Percentiles rank a stretch among this genome's conserved stretches.
phyloP scores from a whole-genome alignment of 1,140 invertebrate species.

The Nilaparvata lugens region DNA sequence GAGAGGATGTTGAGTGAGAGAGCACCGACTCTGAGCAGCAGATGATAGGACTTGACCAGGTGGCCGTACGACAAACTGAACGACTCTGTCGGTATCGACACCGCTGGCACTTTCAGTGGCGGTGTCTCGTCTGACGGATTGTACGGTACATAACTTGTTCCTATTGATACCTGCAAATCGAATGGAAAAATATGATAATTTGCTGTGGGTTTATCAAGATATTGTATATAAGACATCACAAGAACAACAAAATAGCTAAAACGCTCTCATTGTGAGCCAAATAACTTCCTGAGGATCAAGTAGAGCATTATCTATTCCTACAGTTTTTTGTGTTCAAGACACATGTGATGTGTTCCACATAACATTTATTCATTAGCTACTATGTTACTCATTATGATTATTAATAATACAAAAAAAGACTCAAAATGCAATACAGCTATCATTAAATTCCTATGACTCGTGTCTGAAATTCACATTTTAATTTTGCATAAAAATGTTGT shows the following conservation, averaged over 20 bases:
- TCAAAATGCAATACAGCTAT: too few relatives aligned
- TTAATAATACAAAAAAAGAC: too few relatives aligned
- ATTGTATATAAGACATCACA: neutral
- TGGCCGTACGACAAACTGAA: constrained; percentile 74
- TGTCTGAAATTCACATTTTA: too few relatives aligned
- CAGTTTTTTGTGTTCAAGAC: neutral
- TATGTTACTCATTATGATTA: too few relatives aligned
- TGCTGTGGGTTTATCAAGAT: neutral
- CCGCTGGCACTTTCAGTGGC: constrained; percentile 59
- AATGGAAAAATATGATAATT: neutral
- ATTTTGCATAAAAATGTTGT: too few relatives aligned
- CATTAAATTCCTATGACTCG: too few relatives aligned
- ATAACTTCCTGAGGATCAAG: neutral
- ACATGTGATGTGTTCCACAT: neutral
- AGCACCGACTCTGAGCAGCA: constrained; percentile 66
- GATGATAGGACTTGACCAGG: constrained; percentile 77
- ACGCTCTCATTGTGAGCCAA: neutral
- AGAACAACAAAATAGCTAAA: neutral
- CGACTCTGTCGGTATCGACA: constrained; percentile 75
- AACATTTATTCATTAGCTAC: too few relatives aligned
- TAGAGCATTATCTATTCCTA: neutral
- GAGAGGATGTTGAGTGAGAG: constrained; percentile 27
- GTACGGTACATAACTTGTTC: constrained; percentile 65
- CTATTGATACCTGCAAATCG: constrained; percentile 46
- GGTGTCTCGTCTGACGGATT: constrained; percentile 66